These are phyloP conservation scores for Paramuricea clavata DNA, from an alignment of 92 coral and sea anemone genomes.

Conservation along the genomic window DNA sequence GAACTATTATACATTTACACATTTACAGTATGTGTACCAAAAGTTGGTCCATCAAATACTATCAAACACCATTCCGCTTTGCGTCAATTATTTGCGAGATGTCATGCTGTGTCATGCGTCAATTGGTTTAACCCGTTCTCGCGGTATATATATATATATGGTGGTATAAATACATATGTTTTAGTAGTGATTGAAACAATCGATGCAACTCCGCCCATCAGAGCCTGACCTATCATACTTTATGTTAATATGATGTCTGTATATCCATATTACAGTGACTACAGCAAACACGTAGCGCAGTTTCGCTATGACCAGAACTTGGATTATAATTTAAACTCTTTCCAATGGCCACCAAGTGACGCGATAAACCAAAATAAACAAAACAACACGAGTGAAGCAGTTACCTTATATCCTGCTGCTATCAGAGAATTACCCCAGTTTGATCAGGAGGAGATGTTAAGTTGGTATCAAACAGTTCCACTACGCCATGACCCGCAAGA, in stretches of 20 bases:
- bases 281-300: conserved; percentile 19
- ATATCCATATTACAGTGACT: conserved; percentile 25
- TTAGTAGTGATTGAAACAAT: conserved; percentile 7
- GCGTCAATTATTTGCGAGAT: background rate
- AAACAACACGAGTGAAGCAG: background rate
- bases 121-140: background rate
- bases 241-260: conserved; percentile 26
- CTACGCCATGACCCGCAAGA: conserved; percentile 33
- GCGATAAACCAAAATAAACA: conserved; percentile 38
- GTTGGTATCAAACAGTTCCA: conserved; percentile 41
- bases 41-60: no score
- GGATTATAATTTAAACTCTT: conserved; percentile 4
- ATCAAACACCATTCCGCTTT: background rate
- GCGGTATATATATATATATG: background rate
- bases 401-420: background rate
- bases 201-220: conserved; percentile 9
- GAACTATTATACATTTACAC: no score
- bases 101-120: conserved; percentile 21
- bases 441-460: conserved; percentile 25
- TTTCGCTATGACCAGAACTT: background rate
- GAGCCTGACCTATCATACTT: background rate
- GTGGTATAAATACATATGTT: background rate
- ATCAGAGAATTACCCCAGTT: conserved; percentile 23
- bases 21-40: no score
- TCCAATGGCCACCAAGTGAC: conserved; percentile 30